phyloP scores from a whole-genome alignment of 1,140 invertebrate species.

The Anastrepha ludens region DNA sequence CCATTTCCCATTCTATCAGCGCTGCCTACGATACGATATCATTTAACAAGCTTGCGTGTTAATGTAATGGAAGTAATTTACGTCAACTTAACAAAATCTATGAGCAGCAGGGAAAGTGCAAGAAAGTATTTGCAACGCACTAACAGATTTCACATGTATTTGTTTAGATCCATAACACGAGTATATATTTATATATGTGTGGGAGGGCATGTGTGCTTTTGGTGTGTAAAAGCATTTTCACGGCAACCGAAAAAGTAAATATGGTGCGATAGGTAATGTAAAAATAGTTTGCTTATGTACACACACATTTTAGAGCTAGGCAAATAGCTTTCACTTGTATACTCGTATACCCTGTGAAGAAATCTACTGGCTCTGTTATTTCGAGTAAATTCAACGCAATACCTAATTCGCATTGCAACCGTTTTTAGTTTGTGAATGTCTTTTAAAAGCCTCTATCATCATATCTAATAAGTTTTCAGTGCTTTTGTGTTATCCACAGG shows the following conservation, averaged over 20 bases:
- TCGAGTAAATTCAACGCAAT: not conserved
- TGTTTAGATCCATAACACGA: not conserved
- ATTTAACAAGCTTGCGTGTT: conserved; percentile 60
- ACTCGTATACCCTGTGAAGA: not conserved
- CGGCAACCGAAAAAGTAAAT: not conserved
- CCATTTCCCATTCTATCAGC: conserved; percentile 52
- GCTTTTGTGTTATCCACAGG: no score
- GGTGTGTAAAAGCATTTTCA: conserved; percentile 56
- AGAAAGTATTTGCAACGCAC: not conserved
- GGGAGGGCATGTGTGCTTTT: conserved; percentile 12
- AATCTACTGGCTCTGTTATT: not conserved
- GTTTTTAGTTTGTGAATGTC: no score
- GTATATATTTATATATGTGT: conserved; percentile 55
- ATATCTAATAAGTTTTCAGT: no score
- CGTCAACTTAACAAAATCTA: conserved; percentile 73
- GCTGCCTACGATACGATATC: not conserved
- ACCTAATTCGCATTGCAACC: no score
- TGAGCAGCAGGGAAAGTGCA: conserved; percentile 26
- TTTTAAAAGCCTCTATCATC: no score
- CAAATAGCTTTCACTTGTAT: conserved; percentile 3
- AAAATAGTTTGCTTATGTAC: conserved; percentile 6
- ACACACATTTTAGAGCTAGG: not conserved
- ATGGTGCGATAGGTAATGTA: not conserved
- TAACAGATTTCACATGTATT: not conserved
- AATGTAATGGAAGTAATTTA: conserved; percentile 74